phyloP scores from a whole-genome alignment of 2,797 vertebrate genomes.

The Syndactyla subalaris region DNA sequence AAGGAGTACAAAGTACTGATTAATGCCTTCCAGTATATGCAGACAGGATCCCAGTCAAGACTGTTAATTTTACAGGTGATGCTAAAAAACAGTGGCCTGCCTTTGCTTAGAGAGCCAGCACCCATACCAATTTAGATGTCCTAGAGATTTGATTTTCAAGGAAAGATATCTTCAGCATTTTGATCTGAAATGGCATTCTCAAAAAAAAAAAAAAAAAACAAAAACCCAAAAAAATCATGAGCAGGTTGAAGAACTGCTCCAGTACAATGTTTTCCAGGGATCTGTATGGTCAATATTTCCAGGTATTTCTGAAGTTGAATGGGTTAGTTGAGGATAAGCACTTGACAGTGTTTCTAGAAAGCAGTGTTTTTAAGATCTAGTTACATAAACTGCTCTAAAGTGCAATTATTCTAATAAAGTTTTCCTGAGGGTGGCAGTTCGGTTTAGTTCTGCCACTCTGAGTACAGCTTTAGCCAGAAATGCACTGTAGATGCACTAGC shows the following conservation, averaged over 20 bases:
- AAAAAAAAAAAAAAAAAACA: neutral
- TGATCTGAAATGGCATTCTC: neutral
- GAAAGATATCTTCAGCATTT: neutral
- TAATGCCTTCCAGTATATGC: neutral
- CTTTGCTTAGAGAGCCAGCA: neutral
- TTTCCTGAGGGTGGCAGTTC: conserved; percentile 39
- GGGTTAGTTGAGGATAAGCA: neutral
- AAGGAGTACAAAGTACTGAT: neutral
- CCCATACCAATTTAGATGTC: neutral
- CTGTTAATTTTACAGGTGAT: neutral
- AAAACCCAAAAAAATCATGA: neutral
- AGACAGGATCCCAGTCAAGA: neutral
- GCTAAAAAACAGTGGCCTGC: neutral
- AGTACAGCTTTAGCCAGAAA: neutral
- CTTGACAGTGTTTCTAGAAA: conserved; percentile 10
- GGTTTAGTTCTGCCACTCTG: neutral
- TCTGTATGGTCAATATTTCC: neutral
- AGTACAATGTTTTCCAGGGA: neutral
- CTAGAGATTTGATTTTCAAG: neutral
- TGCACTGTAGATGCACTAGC: neutral
- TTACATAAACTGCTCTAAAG: conserved; percentile 7
- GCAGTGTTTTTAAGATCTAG: neutral
- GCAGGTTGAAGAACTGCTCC: neutral
- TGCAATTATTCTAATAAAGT: neutral
- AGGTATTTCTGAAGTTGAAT: neutral